Conservation (phyloP, 2,113 vertebrate genomes). For the Eleginops maclovinus region DNA sequence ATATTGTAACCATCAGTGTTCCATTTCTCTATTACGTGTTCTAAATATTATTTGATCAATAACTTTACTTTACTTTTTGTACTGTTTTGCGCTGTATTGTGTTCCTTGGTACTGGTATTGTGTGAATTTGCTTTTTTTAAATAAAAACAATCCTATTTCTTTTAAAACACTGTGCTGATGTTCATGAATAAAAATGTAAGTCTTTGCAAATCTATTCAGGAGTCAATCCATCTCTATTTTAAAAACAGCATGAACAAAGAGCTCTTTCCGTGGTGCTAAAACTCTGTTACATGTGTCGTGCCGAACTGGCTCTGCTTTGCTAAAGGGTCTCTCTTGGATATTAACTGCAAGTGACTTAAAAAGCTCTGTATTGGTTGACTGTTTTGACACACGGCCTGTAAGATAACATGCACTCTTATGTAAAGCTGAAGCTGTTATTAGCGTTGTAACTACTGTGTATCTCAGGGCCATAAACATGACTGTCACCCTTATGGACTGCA, state of each 20-base stretch:
- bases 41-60: constrained; percentile 1
- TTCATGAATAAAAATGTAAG: background rate
- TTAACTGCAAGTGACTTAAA: constrained; percentile 10
- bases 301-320: background rate
- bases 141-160: no score
- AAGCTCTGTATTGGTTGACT: background rate
- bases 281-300: background rate
- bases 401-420: background rate
- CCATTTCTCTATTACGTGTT: background rate
- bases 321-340: background rate
- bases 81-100: background rate
- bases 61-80: background rate
- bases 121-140: background rate
- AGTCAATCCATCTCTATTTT: background rate
- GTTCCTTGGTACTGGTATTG: background rate
- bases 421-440: constrained; percentile 36
- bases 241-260: background rate
- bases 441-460: constrained; percentile 32
- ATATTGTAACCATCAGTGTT: background rate
- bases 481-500: constrained; percentile 24
- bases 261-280: background rate
- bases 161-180: background rate
- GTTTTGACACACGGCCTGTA: constrained; percentile 3
- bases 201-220: background rate
- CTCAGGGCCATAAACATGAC: constrained; percentile 19